Conservation (phyloP, 1,140 invertebrate species). For the Wiebesia pumilae region DNA sequence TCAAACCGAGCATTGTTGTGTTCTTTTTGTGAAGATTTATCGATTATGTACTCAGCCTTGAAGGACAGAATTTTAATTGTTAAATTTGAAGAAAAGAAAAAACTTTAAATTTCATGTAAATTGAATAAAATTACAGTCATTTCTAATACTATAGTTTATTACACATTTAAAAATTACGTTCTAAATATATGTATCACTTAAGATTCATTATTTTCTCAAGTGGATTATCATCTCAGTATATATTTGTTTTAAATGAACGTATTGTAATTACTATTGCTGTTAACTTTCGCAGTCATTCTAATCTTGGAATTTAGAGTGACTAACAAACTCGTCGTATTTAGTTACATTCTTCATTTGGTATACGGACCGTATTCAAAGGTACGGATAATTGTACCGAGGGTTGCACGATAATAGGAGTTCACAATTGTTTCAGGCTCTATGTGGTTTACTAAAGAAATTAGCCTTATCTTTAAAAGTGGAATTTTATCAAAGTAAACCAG, state of each 20-base stretch:
- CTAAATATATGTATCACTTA: too few relatives aligned
- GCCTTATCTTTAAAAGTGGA: neutral
- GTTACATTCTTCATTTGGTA: neutral
- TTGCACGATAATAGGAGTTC: neutral
- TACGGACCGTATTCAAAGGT: neutral
- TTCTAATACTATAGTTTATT: too few relatives aligned
- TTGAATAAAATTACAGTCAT: too few relatives aligned
- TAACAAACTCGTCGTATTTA: neutral
- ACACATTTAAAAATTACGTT: neutral
- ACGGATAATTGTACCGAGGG: neutral
- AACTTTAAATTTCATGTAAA: too few relatives aligned
- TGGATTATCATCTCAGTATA: too few relatives aligned
- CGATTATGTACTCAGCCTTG: too few relatives aligned
- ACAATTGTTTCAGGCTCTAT: neutral
- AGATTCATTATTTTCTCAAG: too few relatives aligned
- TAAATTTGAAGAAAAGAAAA: too few relatives aligned
- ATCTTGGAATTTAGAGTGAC: neutral
- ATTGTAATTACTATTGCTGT: neutral
- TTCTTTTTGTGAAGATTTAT: too few relatives aligned
- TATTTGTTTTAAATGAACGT: too few relatives aligned
- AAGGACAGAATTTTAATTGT: too few relatives aligned
- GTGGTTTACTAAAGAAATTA: neutral
- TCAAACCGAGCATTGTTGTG: too few relatives aligned
- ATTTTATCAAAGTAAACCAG: neutral
- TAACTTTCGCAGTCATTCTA: neutral